Evolutionary conservation across 1,140 invertebrate genomes (phyloP).

Genomic region (Ceratina australensis): DNA sequence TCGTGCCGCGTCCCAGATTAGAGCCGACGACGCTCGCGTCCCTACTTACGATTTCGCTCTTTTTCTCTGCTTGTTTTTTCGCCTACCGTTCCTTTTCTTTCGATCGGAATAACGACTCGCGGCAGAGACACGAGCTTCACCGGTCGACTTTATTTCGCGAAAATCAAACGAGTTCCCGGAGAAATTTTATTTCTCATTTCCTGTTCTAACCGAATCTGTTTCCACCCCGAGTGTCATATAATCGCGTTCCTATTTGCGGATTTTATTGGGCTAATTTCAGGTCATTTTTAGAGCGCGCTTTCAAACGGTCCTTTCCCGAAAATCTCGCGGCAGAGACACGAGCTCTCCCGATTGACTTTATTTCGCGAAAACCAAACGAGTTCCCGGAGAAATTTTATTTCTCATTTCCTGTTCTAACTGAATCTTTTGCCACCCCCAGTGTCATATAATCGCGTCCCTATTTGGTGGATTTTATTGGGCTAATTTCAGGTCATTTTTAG

Average conservation of each 20-base stretch:
- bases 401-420: too few relatives aligned
- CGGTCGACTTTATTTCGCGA: background rate
- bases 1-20: conserved; percentile 76
- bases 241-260: background rate
- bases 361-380: background rate
- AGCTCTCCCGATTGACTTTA: background rate
- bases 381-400: too few relatives aligned
- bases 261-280: conserved; percentile 34
- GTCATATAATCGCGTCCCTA: background rate
- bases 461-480: conserved; percentile 16
- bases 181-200: too few relatives aligned
- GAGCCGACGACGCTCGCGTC: conserved; percentile 72
- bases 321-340: conserved; percentile 43
- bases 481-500: conserved; percentile 11
- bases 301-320: conserved; percentile 35
- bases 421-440: background rate
- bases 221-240: background rate
- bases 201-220: too few relatives aligned
- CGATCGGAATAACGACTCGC: conserved; percentile 24
- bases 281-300: background rate
- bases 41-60: conserved; percentile 58
- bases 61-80: conserved; percentile 62
- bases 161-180: too few relatives aligned
- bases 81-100: conserved; percentile 33
- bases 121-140: background rate